phyloP scores from a whole-genome alignment of 2,797 vertebrate genomes.

The Anguilla marmorata region DNA sequence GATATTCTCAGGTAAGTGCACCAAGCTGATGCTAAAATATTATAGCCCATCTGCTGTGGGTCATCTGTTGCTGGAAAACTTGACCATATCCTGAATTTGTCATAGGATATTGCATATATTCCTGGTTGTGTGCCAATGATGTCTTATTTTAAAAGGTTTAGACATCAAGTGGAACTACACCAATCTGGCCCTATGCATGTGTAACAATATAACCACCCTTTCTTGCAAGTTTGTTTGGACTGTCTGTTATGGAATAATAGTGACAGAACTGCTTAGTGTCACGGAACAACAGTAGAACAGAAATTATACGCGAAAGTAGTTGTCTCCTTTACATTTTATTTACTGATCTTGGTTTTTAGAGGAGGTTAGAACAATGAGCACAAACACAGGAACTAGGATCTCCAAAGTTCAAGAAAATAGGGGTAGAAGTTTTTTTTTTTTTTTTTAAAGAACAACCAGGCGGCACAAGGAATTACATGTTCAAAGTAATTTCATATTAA shows the following conservation, averaged over 20 bases:
- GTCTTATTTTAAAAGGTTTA: not conserved
- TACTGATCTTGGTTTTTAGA: not conserved
- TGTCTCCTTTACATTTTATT: not conserved
- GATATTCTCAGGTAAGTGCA: slow-evolving; percentile 70
- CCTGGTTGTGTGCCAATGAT: not conserved
- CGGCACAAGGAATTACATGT: not conserved
- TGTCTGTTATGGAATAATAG: too few relatives aligned
- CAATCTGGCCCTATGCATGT: not conserved
- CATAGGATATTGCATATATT: not conserved
- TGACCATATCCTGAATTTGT: not conserved
- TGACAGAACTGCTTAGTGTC: not conserved
- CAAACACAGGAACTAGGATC: too few relatives aligned
- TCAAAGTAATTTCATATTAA: not conserved
- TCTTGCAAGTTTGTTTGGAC: not conserved
- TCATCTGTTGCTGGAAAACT: not conserved
- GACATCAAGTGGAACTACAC: not conserved
- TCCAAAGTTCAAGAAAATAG: too few relatives aligned
- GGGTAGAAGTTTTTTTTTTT: too few relatives aligned
- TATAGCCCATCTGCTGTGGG: not conserved
- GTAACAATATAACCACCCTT: not conserved
- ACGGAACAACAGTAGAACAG: not conserved
- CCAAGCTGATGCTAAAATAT: not conserved
- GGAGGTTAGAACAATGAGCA: too few relatives aligned
- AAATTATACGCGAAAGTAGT: not conserved
- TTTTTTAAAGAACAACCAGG: too few relatives aligned